phyloP scores from a whole-genome alignment of 2,888 invertebrate genomes.

The Parnassius glacialis region DNA sequence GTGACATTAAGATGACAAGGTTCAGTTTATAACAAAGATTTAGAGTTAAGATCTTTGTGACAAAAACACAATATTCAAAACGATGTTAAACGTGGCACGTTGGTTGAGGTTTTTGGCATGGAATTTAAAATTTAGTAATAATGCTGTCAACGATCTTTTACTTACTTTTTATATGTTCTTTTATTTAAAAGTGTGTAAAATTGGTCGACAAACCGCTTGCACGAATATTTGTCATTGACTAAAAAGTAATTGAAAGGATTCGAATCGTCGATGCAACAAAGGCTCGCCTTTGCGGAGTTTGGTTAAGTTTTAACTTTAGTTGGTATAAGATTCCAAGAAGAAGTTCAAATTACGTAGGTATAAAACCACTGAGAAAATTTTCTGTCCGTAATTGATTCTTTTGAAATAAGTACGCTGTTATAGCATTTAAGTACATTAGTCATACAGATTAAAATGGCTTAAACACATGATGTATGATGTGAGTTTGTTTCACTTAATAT shows the following conservation, averaged over 20 bases:
- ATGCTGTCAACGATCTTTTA: not conserved
- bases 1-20: not conserved
- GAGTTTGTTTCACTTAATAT: constrained; percentile 18
- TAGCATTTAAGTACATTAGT: not conserved
- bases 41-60: constrained; percentile 4
- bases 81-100: constrained; percentile 9
- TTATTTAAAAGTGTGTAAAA: too few species aligned
- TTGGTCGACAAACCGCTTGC: too few species aligned
- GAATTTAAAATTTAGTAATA: constrained; percentile 3
- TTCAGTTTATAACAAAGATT: constrained; percentile 7
- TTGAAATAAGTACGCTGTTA: not conserved
- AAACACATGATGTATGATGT: not conserved
- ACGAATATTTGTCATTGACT: too few species aligned
- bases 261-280: too few species aligned
- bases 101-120: constrained; percentile 13
- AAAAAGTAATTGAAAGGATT: too few species aligned
- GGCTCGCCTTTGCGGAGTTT: not conserved
- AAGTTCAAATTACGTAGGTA: constrained; percentile 1
- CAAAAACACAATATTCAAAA: constrained; percentile 13
- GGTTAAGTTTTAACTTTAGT: too few species aligned
- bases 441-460: constrained; percentile 18
- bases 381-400: constrained; percentile 2
- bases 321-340: not conserved
- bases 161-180: too few species aligned
- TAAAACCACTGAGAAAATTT: constrained; percentile 2